phyloP scores from a whole-genome alignment of 2,888 invertebrate genomes.

The Lithodes maja region DNA sequence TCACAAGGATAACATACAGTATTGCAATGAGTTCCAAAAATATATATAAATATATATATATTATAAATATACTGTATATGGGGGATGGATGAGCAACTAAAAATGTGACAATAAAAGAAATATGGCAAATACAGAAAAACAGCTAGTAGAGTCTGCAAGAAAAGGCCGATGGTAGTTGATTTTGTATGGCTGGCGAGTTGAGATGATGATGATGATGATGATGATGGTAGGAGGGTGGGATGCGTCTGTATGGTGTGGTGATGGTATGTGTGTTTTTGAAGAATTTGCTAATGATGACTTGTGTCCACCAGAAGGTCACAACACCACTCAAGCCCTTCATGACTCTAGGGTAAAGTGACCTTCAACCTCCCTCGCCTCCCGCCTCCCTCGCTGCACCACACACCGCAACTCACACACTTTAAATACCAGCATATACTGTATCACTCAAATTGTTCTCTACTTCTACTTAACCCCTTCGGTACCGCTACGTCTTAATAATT shows the following conservation, averaged over 20 bases:
- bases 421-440: too few relatives aligned
- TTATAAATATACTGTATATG: background rate
- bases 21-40: background rate
- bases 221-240: constrained; percentile 21
- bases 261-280: too few relatives aligned
- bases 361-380: constrained; percentile 45
- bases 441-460: too few relatives aligned
- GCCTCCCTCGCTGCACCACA: constrained; percentile 37
- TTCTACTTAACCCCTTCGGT: too few relatives aligned
- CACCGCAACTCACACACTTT: too few relatives aligned
- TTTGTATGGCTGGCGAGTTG: constrained; percentile 6
- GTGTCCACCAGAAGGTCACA: constrained; percentile 60
- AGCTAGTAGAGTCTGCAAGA: constrained; percentile 74
- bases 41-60: too few relatives aligned
- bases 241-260: too few relatives aligned
- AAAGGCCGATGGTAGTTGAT: constrained; percentile 72
- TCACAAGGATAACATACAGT: background rate
- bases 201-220: constrained; percentile 27
- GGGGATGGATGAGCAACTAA: constrained; percentile 35
- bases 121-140: constrained; percentile 67
- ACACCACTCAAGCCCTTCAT: constrained; percentile 44
- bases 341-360: constrained; percentile 53
- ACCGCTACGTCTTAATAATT: too few relatives aligned
- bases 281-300: background rate
- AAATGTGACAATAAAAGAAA: constrained; percentile 52